Base-by-base conservation (phyloP, 2,888 invertebrate species). In the Sympetrum striolatum region DNA sequence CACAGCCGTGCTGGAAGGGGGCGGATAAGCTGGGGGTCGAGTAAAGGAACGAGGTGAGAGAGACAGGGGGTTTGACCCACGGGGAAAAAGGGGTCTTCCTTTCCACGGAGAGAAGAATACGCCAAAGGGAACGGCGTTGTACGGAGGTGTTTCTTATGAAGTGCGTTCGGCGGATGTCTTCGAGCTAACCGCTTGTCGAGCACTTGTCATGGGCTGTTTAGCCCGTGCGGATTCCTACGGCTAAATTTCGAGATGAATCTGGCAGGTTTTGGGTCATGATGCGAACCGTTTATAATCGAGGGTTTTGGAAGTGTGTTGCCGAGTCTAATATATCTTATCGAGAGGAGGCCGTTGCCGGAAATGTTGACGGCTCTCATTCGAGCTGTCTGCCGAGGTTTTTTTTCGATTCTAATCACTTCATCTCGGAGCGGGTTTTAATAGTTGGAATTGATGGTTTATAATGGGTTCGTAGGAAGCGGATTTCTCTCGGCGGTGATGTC, bases 161-260 rank as follows among this genome's bases (percentile, higher is more conserved):
- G 73, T 73, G 73, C 0, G 73, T 8, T 10, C 10, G 31, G 37
- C 60, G 60, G 86, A 58, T 64, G 60, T 64, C 86, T 64, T 60
- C 64, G 22, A 35, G 60, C 60, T 86, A 86, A 86, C 86, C 86
- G 58, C 86, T 64, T 86, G 82, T 82, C 82, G 82, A 82, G 82
- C 31, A 82, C 53, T 82, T 82, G 86, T 86, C 86, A 86, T 64
- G 86, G 37, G 15, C 86, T 64, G 86, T 86, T 86, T 60, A 60
- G 35, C 35, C n/a, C 37, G 64, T 39, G 35, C 58, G 60, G 58
- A 86, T 86, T 60, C 37, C 86, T 58, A 60, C 58, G 86, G 37
- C 58, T 86, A 60, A 60, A 60, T 64, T 37, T 64, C 35, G 53
- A 86, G 86, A 64, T 86, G 82, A 58, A 44, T 82, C 82, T 31